Conservation (phyloP, 2,888 invertebrate species). For the Listrodromus nycthemerus region DNA sequence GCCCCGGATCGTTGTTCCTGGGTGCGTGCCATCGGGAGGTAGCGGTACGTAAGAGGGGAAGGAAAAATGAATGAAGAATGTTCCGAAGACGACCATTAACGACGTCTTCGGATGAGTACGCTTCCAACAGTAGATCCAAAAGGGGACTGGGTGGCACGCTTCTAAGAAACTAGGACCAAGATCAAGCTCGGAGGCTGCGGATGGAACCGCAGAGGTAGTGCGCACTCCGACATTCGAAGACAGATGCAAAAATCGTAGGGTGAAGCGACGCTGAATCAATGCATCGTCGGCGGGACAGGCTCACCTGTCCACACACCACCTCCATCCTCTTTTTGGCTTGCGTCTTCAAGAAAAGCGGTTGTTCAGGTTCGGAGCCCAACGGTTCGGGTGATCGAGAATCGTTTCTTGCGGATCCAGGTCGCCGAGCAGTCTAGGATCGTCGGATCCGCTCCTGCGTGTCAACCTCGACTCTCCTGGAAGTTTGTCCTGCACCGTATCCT, state of each 20-base stretch:
- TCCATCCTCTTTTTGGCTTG: constrained; percentile 56
- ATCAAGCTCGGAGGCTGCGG: constrained; percentile 72
- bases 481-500: constrained; percentile 61
- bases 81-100: constrained; percentile 31
- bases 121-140: constrained; percentile 31
- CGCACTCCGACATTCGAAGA: constrained; percentile 65
- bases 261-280: constrained; percentile 75
- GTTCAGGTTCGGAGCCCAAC: constrained; percentile 58
- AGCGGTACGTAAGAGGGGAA: constrained; percentile 70
- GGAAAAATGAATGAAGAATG: constrained; percentile 55
- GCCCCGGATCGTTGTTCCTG: constrained; percentile 22
- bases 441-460: constrained; percentile 78
- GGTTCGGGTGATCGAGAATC: background rate
- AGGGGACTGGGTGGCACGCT: constrained; percentile 72
- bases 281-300: constrained; percentile 63
- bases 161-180: constrained; percentile 79
- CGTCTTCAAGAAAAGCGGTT: constrained; percentile 69
- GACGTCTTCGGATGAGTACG: constrained; percentile 10
- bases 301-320: constrained; percentile 82
- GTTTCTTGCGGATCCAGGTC: background rate
- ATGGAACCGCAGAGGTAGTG: constrained; percentile 10
- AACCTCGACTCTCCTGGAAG: constrained; percentile 76
- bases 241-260: constrained; percentile 83
- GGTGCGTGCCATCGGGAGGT: constrained; percentile 37
- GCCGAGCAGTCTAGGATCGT: constrained; percentile 13